These are phyloP conservation scores for Varanus salvator DNA, from an alignment of 2,113 vertebrate genomes.

Conservation along the genomic window DNA sequence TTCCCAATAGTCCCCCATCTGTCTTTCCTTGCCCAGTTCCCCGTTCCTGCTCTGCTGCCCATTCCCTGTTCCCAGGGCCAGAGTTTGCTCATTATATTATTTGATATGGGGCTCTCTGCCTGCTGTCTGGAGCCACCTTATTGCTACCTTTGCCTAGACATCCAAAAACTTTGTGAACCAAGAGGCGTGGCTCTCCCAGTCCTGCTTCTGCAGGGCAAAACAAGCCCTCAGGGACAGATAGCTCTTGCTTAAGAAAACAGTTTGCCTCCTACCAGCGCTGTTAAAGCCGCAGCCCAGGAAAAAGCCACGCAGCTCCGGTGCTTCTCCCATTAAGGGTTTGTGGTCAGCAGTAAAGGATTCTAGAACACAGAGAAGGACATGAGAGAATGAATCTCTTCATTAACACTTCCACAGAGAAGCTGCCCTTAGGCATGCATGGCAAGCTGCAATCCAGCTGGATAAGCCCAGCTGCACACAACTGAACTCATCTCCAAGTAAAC, in stretches of 20 bases:
- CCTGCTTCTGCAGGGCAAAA: not conserved
- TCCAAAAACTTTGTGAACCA: too few species aligned
- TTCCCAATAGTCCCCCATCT: too few species aligned
- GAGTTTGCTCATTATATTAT: too few species aligned
- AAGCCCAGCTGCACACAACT: not conserved
- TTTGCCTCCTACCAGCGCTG: conserved; percentile 86
- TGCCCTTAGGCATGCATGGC: not conserved
- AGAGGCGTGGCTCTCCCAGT: too few species aligned
- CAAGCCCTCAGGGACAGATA: not conserved
- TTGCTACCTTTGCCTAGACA: too few species aligned
- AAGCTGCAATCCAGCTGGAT: not conserved
- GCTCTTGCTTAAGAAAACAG: not conserved
- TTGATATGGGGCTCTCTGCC: too few species aligned
- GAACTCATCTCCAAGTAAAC: too few species aligned
- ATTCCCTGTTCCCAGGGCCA: too few species aligned
- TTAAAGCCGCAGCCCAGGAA: conserved; percentile 98
- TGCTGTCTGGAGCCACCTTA: too few species aligned
- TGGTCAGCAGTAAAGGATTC: conserved; percentile 98
- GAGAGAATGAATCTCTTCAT: not conserved
- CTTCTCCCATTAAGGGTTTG: conserved; percentile 95
- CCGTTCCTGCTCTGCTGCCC: too few species aligned
- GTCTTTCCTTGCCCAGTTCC: too few species aligned
- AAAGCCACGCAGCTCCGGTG: conserved; percentile 92
- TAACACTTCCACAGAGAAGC: not conserved
- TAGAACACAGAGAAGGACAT: conserved; percentile 55